Conservation (phyloP, 2,113 vertebrate genomes). For the Tor tambroides region DNA sequence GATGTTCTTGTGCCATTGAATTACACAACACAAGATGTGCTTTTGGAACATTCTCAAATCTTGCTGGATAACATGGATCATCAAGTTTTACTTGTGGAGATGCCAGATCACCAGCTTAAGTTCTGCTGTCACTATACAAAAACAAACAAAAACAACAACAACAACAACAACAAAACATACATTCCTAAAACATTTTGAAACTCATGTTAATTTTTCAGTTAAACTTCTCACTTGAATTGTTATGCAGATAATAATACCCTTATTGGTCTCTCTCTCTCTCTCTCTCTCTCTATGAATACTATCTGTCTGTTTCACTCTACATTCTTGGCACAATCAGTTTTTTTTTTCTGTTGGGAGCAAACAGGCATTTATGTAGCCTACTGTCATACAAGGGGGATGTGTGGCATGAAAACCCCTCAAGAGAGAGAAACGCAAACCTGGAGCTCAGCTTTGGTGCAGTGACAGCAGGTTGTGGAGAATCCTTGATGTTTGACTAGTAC, state of each 20-base stretch:
- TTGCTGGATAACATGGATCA: slow-evolving; percentile 15
- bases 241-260: too few relatives aligned
- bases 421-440: slow-evolving; percentile 24
- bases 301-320: background rate
- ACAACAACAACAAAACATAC: too few relatives aligned
- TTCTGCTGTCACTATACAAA: background rate
- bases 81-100: background rate
- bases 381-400: slow-evolving; percentile 1
- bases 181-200: background rate
- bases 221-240: too few relatives aligned
- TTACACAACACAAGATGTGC: background rate
- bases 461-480: slow-evolving; percentile 45
- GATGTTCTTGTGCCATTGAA: background rate
- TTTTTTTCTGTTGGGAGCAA: background rate
- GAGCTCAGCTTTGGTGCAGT: slow-evolving; percentile 10
- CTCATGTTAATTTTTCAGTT: background rate
- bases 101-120: slow-evolving; percentile 6
- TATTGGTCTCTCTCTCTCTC: too few relatives aligned
- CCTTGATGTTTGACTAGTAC: slow-evolving; percentile 30
- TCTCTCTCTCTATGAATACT: too few relatives aligned
- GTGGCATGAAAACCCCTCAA: background rate
- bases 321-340: background rate
- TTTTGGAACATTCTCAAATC: slow-evolving; percentile 7
- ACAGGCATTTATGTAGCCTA: slow-evolving; percentile 3
- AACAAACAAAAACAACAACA: too few relatives aligned